phyloP scores from a whole-genome alignment of 2,113 vertebrate species.

The Chiloscyllium plagiosum region DNA sequence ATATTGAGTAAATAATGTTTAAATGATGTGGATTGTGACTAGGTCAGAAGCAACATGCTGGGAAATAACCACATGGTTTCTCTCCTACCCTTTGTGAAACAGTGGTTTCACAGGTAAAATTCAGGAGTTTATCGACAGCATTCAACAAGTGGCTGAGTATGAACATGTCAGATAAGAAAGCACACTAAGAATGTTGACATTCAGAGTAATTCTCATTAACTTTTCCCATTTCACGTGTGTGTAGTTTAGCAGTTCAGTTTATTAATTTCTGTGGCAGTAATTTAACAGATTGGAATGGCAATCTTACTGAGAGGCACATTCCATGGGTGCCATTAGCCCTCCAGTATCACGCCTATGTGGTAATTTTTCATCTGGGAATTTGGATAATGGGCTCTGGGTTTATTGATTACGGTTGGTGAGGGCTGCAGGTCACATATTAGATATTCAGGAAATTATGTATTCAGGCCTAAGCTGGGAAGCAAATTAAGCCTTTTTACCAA shows the following conservation, averaged over 20 bases:
- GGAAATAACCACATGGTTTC: not conserved
- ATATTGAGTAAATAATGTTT: not conserved
- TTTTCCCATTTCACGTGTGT: not conserved
- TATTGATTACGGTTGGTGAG: not conserved
- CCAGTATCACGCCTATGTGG: not conserved
- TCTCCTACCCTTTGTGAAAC: not conserved
- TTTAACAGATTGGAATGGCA: not conserved
- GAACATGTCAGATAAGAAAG: not conserved
- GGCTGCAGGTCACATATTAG: not conserved
- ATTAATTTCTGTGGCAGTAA: not conserved
- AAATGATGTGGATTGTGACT: not conserved
- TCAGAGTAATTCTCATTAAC: not conserved
- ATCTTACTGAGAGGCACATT: not conserved
- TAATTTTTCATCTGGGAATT: not conserved
- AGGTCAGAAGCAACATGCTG: not conserved
- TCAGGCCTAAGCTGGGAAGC: not conserved
- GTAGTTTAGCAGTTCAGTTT: no score
- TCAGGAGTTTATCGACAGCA: not conserved
- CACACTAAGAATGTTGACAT: not conserved
- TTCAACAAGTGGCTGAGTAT: not conserved
- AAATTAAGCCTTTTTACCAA: conserved; percentile 2
- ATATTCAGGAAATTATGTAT: not conserved
- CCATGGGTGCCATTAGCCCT: no score
- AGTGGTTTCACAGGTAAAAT: not conserved
- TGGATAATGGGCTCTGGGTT: not conserved